phyloP scores from a whole-genome alignment of 2,113 vertebrate genomes.

The Ovibos moschatus region DNA sequence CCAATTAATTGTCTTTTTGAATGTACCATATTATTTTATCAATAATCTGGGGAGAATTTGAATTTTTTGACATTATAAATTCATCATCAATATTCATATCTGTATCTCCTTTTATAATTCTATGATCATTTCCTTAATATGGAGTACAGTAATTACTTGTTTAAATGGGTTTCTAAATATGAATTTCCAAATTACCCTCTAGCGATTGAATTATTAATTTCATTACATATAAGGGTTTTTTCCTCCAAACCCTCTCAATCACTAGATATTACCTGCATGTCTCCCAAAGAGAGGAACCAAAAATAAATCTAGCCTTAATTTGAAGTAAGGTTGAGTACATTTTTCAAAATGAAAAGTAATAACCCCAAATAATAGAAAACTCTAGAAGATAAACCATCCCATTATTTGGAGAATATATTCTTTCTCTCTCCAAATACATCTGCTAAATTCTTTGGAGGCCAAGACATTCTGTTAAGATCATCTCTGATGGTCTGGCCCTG shows the following conservation, averaged over 20 bases:
- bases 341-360: background rate
- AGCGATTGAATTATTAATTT: background rate
- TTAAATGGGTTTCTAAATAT: background rate
- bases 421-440: background rate
- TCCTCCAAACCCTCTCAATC: background rate
- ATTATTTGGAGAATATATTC: background rate
- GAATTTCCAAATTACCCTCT: background rate
- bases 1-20: background rate
- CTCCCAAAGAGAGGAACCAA: background rate
- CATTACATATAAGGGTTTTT: background rate
- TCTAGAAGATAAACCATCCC: background rate
- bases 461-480: background rate
- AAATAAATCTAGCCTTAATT: constrained; percentile 10
- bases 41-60: background rate
- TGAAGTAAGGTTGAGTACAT: background rate
- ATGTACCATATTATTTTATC: background rate
- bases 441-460: background rate
- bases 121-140: background rate
- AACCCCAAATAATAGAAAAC: background rate
- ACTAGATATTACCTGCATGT: background rate
- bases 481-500: background rate
- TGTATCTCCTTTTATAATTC: background rate
- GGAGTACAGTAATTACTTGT: background rate
- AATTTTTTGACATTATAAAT: background rate
- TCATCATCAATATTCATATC: background rate